Conservation (phyloP, 2,113 vertebrate genomes). For the Phocoena phocoena region DNA sequence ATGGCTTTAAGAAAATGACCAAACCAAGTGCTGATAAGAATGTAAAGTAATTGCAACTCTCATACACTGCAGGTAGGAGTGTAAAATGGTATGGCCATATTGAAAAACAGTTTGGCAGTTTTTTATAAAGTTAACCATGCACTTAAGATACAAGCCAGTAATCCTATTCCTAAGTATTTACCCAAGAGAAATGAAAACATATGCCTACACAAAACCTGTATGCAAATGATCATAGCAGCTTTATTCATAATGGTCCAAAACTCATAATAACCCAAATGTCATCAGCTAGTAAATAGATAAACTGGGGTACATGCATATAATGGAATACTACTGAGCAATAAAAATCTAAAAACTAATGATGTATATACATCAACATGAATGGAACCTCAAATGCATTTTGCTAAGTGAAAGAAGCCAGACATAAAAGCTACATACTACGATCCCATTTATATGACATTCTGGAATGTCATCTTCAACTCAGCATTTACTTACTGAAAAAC, state of each 20-base stretch:
- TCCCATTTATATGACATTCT: neutral
- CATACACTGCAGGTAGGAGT: neutral
- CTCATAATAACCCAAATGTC: neutral
- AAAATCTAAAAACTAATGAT: neutral
- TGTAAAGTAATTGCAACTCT: neutral
- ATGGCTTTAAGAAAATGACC: neutral
- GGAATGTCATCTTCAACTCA: neutral
- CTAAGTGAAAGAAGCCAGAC: neutral
- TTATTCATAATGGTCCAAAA: neutral
- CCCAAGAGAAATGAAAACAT: neutral
- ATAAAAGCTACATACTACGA: neutral
- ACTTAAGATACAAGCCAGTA: neutral
- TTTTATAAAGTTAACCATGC: neutral
- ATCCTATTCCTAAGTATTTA: neutral
- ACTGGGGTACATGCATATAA: neutral
- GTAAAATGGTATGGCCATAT: neutral
- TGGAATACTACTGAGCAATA: neutral
- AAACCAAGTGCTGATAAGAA: neutral
- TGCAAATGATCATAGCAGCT: neutral
- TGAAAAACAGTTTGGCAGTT: neutral
- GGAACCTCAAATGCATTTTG: neutral
- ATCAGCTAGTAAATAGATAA: neutral
- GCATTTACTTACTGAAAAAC: neutral
- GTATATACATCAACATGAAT: neutral
- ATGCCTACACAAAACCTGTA: neutral